Evolutionary conservation across 2,797 vertebrate genomes (phyloP), one percentile per base, ranked within the genome.

Genomic region (Natrix natrix): DNA sequence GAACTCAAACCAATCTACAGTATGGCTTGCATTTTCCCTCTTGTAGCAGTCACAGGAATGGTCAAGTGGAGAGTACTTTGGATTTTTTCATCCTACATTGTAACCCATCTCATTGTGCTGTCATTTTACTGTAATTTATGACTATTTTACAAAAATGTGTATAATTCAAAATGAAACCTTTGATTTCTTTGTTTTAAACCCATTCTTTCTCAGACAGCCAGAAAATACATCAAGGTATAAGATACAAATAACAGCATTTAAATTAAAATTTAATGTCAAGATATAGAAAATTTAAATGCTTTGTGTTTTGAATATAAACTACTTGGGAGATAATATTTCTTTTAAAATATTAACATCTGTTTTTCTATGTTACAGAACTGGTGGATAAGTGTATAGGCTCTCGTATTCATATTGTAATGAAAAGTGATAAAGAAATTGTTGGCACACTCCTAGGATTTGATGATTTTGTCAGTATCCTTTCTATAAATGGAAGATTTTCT

Each of bases 381-480:
- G 98, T 99, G 96, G 99, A 99, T 95, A 99, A 99, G 95, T 99
- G 98, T 74, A 98, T 98, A 93, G 98, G 98, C 92, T 99, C 99
- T 8, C 95, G 97, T 48, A 99, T 99, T 96, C 98, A 98, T 96
- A 98, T 99, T n/a, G 99, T 99, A 92, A 99, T 99, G 99, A 99
- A 99, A 96, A 99, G 98, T 0, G 99, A 98, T 95, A 99, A 99
- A 94, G 98, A 99, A 95, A 98, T 98, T 5, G 99, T 99, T 37
- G 98, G 99, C 52, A 99, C 98, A 0, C 97, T 99, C 86, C 96
- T 99, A 78, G 98, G 98, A 4, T 99, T 99, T 28, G 99, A 99
- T 92, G 99, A 99, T 96, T 99, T 99, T 93, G 99, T 99, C 98
- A 99, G 98, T 99, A 99, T 99, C 99, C 98, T 99, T 98, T 32